These are phyloP conservation scores for Ptilonorhynchus violaceus DNA, from an alignment of 2,113 vertebrate species.

Conservation along the genomic window DNA sequence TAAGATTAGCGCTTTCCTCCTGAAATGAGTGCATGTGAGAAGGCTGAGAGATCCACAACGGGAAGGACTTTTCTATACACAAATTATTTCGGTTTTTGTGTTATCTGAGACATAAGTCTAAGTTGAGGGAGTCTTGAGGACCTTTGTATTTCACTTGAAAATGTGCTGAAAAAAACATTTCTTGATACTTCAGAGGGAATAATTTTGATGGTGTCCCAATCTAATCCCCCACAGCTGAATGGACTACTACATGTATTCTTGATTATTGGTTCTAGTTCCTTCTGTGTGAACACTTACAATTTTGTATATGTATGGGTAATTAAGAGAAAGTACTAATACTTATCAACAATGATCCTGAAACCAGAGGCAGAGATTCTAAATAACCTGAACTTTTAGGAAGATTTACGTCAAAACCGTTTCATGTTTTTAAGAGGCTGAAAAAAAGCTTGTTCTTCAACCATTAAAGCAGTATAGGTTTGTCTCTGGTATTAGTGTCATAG, in stretches of 20 bases:
- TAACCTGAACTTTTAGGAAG: neutral
- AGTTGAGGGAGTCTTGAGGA: neutral
- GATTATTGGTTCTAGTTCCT: neutral
- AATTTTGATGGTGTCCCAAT: neutral
- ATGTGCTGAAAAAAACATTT: neutral
- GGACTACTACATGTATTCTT: neutral
- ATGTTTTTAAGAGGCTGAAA: neutral
- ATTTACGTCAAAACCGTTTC: neutral
- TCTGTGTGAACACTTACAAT: constrained; percentile 15
- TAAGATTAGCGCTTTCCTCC: neutral
- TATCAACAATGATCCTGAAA: neutral
- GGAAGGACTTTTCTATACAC: neutral
- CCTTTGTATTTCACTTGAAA: neutral
- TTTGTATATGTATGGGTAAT: constrained; percentile 35
- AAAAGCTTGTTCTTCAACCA: neutral
- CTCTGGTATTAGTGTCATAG: constrained; percentile 18
- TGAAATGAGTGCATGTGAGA: neutral
- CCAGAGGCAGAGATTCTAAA: neutral
- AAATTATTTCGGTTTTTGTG: neutral
- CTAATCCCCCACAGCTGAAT: neutral
- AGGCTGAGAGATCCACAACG: neutral
- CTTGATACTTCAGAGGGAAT: neutral
- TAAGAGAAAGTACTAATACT: constrained; percentile 1
- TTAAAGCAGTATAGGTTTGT: neutral
- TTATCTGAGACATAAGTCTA: neutral